Evolutionary conservation across 2,888 invertebrate genomes (phyloP), one percentile per base, ranked within the genome.

Genomic region (Leptarthrus brevirostris): DNA sequence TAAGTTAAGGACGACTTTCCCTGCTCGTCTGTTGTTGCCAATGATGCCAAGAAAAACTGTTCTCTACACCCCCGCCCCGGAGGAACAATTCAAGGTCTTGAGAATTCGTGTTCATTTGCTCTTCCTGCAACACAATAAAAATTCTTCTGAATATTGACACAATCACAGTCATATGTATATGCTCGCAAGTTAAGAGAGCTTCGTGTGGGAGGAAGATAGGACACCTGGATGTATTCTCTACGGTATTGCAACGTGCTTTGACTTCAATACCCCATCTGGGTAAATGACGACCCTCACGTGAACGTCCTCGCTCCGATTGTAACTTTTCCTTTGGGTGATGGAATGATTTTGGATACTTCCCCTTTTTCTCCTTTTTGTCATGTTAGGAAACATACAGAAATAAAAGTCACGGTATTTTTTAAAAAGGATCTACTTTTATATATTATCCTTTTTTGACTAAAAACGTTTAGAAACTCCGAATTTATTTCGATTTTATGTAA

Each of bases 171-270:
- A 20, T n/a, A 10, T 24, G 20, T 53, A 24, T 14, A 56, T 12
- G 36, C 8, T 20, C 40, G 61, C 40, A 61, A 5, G 10, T 53
- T 3, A 53, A 53, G 14, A 53, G 10, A 53, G 3, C 3, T 53
- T 14, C 18, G 18, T n/a, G n/a, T n/a, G n/a, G n/a, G n/a, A 16
- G 3, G 22, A 8, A 4, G 3, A 1, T 40, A n/a, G 40, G 12
- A 2, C 8, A 26, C 64, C 64, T 26, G 22, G 47, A 44, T 52
- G 54, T 54, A 18, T 71, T 20, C 52, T 54, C 36, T 22, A 40
- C 34, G 24, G 36, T 54, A 54, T n/a, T 22, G 24, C 71, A 71
- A 71, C 71, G 71, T 71, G 71, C 71, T 71, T 71, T 71, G 54
- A 71, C 36, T 71, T 53, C 40, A 71, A 71, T 54, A 40, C 54